Base-by-base conservation (phyloP, 2,113 vertebrate species). In the Hyla sarda region DNA sequence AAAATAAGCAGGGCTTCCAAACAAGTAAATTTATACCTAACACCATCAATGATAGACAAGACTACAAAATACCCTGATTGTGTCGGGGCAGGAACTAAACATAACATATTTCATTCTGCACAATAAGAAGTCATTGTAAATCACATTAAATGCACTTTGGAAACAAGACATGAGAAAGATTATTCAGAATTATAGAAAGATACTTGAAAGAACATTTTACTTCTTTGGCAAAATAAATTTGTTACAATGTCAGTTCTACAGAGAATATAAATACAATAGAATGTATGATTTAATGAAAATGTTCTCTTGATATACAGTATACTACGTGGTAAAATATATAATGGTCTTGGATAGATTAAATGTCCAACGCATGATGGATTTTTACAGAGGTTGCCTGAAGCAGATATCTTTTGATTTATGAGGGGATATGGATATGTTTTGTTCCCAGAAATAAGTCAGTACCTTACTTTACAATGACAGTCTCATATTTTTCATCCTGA, bases 361-460 rank as follows among this genome's bases (percentile, higher is more conserved):
- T 72, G 81, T 82, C 62, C 25, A 82, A 83, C 12, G 5, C 50
- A 83, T 71, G 81, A 83, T 72, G 65, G 48, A 83, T 83, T 52
- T 72, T 48, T 37, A 83, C 65, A 72, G 48, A 34, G 16, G 52
- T 14, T 72, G 81, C 47, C 30, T 72, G 30, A 48, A n/a, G 28
- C 72, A 23, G 62, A 82, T 54, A 52, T 28, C 1, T 54, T 72
- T 83, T 83, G 81, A 83, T 83, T 83, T 83, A 83, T 83, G 81
- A 71, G 45, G 25, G 34, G 11, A 72, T 54, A 12, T 69, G 65
- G 37, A 30, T 50, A 34, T 37, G 47, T 30, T 72, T 72, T 82
- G 28, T 72, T 82, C 69, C 32, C 23, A 5, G 30, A 5, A 71
- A 34, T 71, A 52, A 82, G 65, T 56, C 67, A 56, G 30, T 25